A percentile compares a stretch with the other conserved stretches of the same genome.
phyloP scores from a whole-genome alignment of 2,113 vertebrate species.

The Paradoxurus hermaphroditus region DNA sequence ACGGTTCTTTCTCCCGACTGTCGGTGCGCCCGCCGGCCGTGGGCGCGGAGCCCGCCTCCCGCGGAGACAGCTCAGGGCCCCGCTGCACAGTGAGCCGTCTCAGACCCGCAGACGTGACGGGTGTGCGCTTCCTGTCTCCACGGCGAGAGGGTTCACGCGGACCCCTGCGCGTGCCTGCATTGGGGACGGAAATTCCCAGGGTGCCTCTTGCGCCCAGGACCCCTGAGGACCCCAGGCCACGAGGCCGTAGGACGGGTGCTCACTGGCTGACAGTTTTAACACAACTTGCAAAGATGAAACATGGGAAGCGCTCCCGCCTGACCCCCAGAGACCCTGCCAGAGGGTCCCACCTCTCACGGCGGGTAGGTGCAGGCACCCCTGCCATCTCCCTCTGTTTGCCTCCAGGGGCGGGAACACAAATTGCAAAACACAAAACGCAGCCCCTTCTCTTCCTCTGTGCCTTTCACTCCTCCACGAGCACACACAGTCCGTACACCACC shows the following conservation, averaged over 20 bases:
- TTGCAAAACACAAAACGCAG: slow-evolving; percentile 42
- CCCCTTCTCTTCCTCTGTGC: background rate
- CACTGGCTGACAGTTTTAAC: slow-evolving; percentile 42
- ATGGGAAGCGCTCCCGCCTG: slow-evolving; percentile 69
- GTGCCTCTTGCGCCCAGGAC: background rate
- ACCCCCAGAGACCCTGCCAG: slow-evolving; percentile 58
- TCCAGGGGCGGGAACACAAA: slow-evolving; percentile 54
- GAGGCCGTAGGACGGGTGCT: slow-evolving; percentile 50
- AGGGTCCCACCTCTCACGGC: slow-evolving; percentile 63
- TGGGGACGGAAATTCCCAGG: accelerated
- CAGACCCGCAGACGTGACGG: accelerated
- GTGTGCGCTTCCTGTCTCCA: background rate
- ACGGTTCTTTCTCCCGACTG: accelerated
- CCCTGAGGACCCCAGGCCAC: accelerated
- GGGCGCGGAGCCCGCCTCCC: background rate
- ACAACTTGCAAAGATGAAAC: slow-evolving; percentile 73
- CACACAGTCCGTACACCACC: slow-evolving; percentile 36
- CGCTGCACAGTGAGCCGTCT: accelerated
- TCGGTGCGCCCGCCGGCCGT: accelerated
- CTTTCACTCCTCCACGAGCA: slow-evolving; percentile 26
- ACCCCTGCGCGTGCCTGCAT: accelerated
- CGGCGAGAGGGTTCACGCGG: accelerated
- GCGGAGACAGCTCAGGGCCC: accelerated
- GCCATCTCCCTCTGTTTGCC: slow-evolving; percentile 33
- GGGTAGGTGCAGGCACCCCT: slow-evolving; percentile 50